phyloP scores from a whole-genome alignment of 2,113 vertebrate species.

The Neomonachus schauinslandi region DNA sequence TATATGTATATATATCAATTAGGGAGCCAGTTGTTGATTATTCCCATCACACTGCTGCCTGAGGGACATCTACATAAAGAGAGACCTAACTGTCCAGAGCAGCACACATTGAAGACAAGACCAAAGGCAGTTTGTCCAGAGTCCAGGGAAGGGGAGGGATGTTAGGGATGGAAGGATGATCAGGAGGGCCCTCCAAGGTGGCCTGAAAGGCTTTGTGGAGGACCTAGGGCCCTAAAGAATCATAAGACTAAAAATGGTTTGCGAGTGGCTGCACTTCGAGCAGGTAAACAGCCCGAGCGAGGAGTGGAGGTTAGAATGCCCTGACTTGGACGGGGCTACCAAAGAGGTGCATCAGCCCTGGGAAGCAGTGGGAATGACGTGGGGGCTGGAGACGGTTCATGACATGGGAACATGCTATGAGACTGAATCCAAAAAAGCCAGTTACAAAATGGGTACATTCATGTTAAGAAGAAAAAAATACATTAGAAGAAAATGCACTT shows the following conservation, averaged over 20 bases:
- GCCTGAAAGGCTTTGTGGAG: neutral
- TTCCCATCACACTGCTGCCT: neutral
- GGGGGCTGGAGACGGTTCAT: neutral
- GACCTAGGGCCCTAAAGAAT: neutral
- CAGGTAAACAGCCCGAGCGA: fast-evolving
- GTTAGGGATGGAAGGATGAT: neutral
- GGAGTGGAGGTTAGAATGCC: neutral
- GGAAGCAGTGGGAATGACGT: neutral
- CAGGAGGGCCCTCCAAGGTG: neutral
- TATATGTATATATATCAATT: neutral
- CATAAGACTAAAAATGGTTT: neutral
- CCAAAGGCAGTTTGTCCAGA: neutral
- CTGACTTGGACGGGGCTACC: neutral
- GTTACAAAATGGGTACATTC: neutral
- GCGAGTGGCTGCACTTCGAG: neutral
- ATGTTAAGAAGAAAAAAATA: neutral
- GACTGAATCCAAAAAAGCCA: neutral
- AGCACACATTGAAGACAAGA: neutral
- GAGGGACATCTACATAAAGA: neutral
- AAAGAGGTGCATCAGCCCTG: neutral
- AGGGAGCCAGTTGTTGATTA: neutral
- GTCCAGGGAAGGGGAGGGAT: neutral
- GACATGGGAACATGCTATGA: neutral
- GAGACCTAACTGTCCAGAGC: neutral
- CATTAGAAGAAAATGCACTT: neutral